A percentile compares a stretch with the other conserved stretches of the same genome.
phyloP scores from a whole-genome alignment of 2,888 invertebrate species.

The Mesorhabditis sp. region DNA sequence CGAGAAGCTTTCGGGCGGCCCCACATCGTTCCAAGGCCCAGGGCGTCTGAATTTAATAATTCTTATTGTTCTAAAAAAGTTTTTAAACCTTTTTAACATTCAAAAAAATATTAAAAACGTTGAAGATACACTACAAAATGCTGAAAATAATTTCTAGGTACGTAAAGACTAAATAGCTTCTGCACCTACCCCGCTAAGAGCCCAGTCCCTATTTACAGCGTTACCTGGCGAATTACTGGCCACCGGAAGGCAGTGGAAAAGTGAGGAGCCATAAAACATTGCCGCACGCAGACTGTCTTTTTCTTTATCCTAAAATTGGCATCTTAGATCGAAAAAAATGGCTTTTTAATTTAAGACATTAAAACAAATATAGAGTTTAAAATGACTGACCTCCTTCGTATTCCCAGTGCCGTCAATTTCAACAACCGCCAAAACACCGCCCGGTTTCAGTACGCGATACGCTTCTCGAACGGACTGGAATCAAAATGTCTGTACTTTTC shows the following conservation, averaged over 20 bases:
- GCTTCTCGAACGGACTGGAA: conserved; percentile 41
- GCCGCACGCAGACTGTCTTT: conserved; percentile 14
- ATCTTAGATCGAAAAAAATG: background rate
- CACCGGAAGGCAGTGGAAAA: conserved; percentile 47
- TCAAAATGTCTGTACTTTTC: too few relatives aligned
- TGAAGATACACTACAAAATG: background rate
- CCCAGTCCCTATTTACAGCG: background rate
- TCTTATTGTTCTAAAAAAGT: background rate
- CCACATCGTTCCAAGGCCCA: conserved; percentile 41
- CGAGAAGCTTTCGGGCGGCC: conserved; percentile 26
- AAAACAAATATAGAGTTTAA: background rate
- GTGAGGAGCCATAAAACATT: conserved; percentile 28
- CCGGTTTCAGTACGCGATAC: conserved; percentile 43
- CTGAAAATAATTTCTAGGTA: too few relatives aligned
- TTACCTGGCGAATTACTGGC: conserved; percentile 32
- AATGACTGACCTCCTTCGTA: conserved; percentile 8
- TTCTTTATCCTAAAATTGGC: background rate
- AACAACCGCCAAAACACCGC: conserved; percentile 41
- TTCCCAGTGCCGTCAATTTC: conserved; percentile 37
- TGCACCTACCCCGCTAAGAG: background rate
- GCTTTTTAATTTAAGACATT: background rate
- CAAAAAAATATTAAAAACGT: background rate
- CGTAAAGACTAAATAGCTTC: too few relatives aligned
- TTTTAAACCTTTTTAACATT: background rate
- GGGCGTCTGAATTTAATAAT: conserved; percentile 26